Evolutionary conservation across 2,797 vertebrate species (phyloP), one percentile per base, ranked within the genome.

Genomic region (Siniperca obscura): DNA sequence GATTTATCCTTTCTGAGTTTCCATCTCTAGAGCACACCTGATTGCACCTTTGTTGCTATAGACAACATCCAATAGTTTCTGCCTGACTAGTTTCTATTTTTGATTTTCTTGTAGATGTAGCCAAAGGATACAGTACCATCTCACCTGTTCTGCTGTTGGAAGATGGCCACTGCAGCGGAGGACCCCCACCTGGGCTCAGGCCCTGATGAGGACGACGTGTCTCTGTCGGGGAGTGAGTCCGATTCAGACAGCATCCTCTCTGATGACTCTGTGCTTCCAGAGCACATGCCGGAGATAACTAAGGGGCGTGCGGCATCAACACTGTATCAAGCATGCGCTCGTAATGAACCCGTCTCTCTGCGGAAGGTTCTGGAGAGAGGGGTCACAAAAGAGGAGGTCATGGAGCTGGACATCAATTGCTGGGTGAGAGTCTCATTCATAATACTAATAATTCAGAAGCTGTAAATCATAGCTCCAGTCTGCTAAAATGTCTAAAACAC

Each of bases 371-470:
- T 98, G 92, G 94, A 96, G 69, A 87, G 62, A 0, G 96, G 96
- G 11, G 94, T 98, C 80, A 95, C 91, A 50, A 87, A 73, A 5
- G 95, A 96, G 0, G 97, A 97, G 78, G 97, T 93, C 80, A 94
- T 90, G 4, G 96, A 97, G 86, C 87, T 95, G 87, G 97, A 98
- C 78, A 56, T 93, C 90, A 98, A 98, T 0, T 94, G 97, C 77
- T 93, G 96, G 96, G 97, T 98, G 93, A 96, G 89, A 56, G 70
- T 84, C 9, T 71, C 19, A 59, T 67, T 78, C 53, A 64, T 57
- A 30, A 72, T n/a, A 25, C 2, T 34, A 16, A 36, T 34, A n/a
- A 48, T 46, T 68, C 3, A 52, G 17, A 74, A 69, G 9, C 12
- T 66, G 19, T 70, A 30, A 46, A 59, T 22, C 44, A 59, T 7